A percentile compares a stretch with the other conserved stretches of the same genome.
phyloP scores from a whole-genome alignment of 2,888 invertebrate species.

The Hirtodrosophila cameraria region DNA sequence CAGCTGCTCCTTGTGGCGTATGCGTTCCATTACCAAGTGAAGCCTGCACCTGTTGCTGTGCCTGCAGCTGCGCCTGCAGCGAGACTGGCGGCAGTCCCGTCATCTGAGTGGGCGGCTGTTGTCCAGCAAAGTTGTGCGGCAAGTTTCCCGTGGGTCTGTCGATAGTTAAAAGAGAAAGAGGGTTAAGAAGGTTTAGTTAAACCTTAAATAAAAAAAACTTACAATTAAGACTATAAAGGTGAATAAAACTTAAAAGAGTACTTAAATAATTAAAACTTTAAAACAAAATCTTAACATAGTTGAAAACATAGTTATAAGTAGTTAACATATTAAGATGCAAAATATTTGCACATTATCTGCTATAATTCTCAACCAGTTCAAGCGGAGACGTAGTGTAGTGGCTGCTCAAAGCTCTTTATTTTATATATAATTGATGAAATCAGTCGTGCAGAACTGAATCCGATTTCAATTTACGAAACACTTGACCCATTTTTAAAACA shows the following conservation, averaged over 20 bases:
- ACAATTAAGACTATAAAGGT: no score
- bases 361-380: no score
- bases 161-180: slow-evolving; percentile 29
- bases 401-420: no score
- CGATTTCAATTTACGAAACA: slow-evolving; percentile 3
- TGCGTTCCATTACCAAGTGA: slow-evolving; percentile 45
- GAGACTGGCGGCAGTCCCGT: slow-evolving; percentile 63
- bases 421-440: neutral
- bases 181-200: no score
- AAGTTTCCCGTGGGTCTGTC: slow-evolving; percentile 85
- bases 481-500: slow-evolving; percentile 43
- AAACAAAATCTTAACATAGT: no score
- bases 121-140: slow-evolving; percentile 76
- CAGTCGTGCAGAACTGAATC: slow-evolving; percentile 1
- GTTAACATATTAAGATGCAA: no score
- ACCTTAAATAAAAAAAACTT: no score
- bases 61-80: slow-evolving; percentile 47
- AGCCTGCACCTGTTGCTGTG: slow-evolving; percentile 38
- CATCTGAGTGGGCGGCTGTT: slow-evolving; percentile 66
- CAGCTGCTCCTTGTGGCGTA: slow-evolving; percentile 46
- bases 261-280: no score
- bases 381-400: no score
- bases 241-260: no score
- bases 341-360: no score
- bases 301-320: no score